phyloP scores from a whole-genome alignment of 2,888 invertebrate species.

The Esperia sulphurella region DNA sequence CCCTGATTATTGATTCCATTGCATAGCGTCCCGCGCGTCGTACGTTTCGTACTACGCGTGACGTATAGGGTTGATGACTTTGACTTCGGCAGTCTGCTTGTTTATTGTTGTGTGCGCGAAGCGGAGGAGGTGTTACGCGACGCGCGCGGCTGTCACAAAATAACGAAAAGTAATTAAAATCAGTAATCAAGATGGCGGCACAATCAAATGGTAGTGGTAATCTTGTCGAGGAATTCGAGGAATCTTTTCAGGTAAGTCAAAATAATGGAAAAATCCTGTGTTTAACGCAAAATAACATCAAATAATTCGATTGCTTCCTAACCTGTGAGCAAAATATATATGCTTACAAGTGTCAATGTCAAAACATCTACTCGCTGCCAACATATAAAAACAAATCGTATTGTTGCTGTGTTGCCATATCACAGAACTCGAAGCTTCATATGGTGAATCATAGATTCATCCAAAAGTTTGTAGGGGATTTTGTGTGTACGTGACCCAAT shows the following conservation, averaged over 20 bases:
- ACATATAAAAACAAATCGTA: conserved; percentile 47
- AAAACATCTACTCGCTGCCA: conserved; percentile 44
- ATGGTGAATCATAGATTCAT: conserved; percentile 40
- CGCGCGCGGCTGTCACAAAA: neutral
- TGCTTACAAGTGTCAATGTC: conserved; percentile 45
- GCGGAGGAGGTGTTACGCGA: neutral
- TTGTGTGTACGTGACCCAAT: conserved; percentile 72
- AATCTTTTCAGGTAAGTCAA: conserved; percentile 88
- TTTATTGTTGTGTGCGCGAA: neutral
- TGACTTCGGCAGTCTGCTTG: neutral
- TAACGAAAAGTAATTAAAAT: conserved; percentile 3
- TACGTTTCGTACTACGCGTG: neutral
- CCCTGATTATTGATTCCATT: neutral
- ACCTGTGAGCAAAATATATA: conserved; percentile 37
- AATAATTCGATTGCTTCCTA: conserved; percentile 28
- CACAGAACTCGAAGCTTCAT: conserved; percentile 56
- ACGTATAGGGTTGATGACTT: neutral
- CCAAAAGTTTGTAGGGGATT: conserved; percentile 29
- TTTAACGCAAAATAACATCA: conserved; percentile 5
- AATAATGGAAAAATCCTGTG: neutral
- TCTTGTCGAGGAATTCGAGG: conserved; percentile 93
- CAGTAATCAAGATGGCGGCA: conserved; percentile 79
- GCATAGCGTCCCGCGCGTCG: neutral
- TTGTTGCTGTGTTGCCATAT: conserved; percentile 46
- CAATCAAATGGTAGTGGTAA: conserved; percentile 91